Percentiles rank a stretch among this genome's conserved stretches.
Evolutionary conservation across 2,113 vertebrate species (phyloP).

Genomic region (Rhabdomys dilectus): DNA sequence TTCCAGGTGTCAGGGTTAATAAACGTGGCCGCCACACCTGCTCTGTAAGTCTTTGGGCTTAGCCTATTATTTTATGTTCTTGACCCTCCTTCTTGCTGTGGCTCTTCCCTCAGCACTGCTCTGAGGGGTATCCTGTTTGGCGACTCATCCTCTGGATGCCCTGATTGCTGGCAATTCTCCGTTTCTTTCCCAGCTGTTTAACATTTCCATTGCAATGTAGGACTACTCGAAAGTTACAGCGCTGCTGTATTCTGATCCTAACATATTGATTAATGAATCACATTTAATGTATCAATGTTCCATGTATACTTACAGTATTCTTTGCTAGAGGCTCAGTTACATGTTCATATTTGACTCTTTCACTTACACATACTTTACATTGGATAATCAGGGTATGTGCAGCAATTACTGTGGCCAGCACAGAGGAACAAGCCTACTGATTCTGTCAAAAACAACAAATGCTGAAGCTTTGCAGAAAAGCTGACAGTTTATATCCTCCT

Average conservation of each 20-base stretch:
- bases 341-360: not conserved
- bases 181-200: not conserved
- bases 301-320: not conserved
- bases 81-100: not conserved
- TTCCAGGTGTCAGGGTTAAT: not conserved
- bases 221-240: not conserved
- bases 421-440: not conserved
- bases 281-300: not conserved
- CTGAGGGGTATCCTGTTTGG: not conserved
- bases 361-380: not conserved
- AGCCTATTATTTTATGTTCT: not conserved
- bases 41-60: not conserved
- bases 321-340: not conserved
- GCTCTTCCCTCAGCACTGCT: not conserved
- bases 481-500: not conserved
- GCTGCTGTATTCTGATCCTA: not conserved
- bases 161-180: not conserved
- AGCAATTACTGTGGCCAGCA: not conserved
- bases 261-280: not conserved
- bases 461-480: not conserved
- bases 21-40: not conserved
- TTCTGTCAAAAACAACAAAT: not conserved
- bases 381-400: too few relatives aligned
- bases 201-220: not conserved
- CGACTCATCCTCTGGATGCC: not conserved